A percentile compares a stretch with the other conserved stretches of the same genome.
These are phyloP conservation scores for Tachysurus vachellii DNA, from an alignment of 2,113 vertebrate genomes.

Conservation along the genomic window DNA sequence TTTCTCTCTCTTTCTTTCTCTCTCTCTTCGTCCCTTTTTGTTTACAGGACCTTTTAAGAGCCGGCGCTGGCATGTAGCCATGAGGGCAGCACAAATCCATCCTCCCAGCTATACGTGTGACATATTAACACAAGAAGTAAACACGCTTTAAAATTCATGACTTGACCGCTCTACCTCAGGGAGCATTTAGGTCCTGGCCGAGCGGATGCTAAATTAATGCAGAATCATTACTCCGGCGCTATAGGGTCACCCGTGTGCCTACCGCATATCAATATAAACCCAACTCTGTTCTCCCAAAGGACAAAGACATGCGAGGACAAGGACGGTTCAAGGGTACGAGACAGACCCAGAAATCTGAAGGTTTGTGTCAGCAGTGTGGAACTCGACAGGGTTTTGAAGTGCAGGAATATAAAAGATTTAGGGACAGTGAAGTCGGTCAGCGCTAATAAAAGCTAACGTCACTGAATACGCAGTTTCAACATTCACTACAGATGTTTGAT, in stretches of 20 bases:
- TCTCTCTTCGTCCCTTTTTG: neutral
- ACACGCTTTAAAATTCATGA: slow-evolving; percentile 46
- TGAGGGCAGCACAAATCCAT: neutral
- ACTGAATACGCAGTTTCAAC: neutral
- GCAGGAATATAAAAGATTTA: neutral
- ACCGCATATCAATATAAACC: slow-evolving; percentile 9
- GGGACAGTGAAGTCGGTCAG: neutral
- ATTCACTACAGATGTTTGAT: neutral
- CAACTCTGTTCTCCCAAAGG: neutral
- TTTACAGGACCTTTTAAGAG: slow-evolving; percentile 39
- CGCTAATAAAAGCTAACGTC: neutral
- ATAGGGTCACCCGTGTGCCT: neutral
- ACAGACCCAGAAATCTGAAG: neutral
- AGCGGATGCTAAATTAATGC: slow-evolving; percentile 37
- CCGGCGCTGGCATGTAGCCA: neutral
- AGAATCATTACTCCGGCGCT: slow-evolving; percentile 36
- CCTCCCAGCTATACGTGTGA: slow-evolving; percentile 14
- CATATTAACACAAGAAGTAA: slow-evolving; percentile 50
- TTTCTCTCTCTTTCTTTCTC: neutral
- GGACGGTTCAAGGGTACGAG: neutral
- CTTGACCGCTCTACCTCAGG: slow-evolving; percentile 10
- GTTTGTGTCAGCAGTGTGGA: neutral
- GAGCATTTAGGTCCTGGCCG: slow-evolving; percentile 29
- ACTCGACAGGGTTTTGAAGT: neutral
- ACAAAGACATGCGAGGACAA: slow-evolving; percentile 8